A percentile compares a stretch with the other conserved stretches of the same genome.
phyloP scores from a whole-genome alignment of 2,797 vertebrate species.

The Euthynnus affinis region DNA sequence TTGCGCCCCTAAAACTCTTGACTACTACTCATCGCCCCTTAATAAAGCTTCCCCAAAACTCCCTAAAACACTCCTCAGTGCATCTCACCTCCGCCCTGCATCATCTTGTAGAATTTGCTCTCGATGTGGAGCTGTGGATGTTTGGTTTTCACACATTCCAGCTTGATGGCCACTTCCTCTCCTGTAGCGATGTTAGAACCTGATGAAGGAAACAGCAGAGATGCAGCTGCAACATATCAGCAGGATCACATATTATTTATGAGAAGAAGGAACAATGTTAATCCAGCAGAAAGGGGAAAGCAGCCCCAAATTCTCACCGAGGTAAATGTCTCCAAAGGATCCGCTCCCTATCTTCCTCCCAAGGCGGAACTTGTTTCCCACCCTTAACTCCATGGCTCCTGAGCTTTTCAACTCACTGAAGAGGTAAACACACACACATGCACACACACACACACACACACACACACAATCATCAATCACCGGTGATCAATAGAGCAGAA shows the following conservation, averaged over 20 bases:
- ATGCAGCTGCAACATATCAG: neutral
- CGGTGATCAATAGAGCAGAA: slow-evolving; percentile 63
- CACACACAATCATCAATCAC: slow-evolving; percentile 64
- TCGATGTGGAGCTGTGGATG: slow-evolving; percentile 98
- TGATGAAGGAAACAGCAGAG: slow-evolving; percentile 64
- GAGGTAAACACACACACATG: slow-evolving; percentile 47
- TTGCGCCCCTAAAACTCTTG: slow-evolving; percentile 10
- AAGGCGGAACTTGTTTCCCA: slow-evolving; percentile 97
- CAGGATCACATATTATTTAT: neutral
- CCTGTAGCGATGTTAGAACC: slow-evolving; percentile 97
- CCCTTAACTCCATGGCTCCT: slow-evolving; percentile 94
- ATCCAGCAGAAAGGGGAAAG: neutral
- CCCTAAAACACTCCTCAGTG: neutral
- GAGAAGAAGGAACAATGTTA: neutral
- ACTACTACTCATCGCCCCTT: neutral
- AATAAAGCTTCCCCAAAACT: neutral
- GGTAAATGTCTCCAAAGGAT: slow-evolving; percentile 98
- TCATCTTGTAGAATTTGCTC: slow-evolving; percentile 99
- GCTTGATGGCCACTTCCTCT: slow-evolving; percentile 98
- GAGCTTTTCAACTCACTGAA: slow-evolving; percentile 74
- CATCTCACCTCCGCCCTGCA: slow-evolving; percentile 96
- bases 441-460: slow-evolving; percentile 29
- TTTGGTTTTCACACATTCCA: slow-evolving; percentile 99
- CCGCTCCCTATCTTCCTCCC: slow-evolving; percentile 98
- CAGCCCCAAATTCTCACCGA: slow-evolving; percentile 86